Evolutionary conservation across 2,888 invertebrate genomes (phyloP).

Genomic region (Hypomecis atomaria): DNA sequence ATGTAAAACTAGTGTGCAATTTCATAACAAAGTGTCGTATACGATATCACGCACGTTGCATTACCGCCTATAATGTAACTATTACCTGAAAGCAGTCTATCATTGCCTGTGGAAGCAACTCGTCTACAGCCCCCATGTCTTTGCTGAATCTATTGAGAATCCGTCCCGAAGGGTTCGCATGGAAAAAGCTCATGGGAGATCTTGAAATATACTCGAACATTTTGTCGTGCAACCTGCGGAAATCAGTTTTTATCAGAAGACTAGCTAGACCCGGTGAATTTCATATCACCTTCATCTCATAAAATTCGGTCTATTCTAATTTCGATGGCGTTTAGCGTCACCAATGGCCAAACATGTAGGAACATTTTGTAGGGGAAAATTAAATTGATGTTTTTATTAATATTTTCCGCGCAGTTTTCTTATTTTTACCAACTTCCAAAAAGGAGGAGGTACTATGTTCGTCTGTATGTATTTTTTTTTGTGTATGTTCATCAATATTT

Average conservation of each 20-base stretch:
- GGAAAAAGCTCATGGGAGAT: constrained; percentile 88
- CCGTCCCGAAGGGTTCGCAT: constrained; percentile 92
- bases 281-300: too few species aligned
- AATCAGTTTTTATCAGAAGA: background rate
- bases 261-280: too few species aligned
- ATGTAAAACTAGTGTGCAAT: constrained; percentile 4
- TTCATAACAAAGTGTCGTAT: constrained; percentile 14
- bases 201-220: constrained; percentile 86
- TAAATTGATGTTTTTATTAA: too few species aligned
- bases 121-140: constrained; percentile 93
- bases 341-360: too few species aligned
- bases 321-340: too few species aligned
- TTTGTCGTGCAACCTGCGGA: constrained; percentile 84
- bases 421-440: too few species aligned
- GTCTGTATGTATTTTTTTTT: too few species aligned
- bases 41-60: constrained; percentile 3
- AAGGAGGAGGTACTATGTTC: too few species aligned
- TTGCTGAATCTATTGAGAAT: constrained; percentile 93
- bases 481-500: too few species aligned
- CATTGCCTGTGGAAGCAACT: constrained; percentile 89
- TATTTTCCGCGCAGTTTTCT: too few species aligned
- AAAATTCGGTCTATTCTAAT: too few species aligned
- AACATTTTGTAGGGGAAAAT: too few species aligned
- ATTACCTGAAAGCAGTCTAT: constrained; percentile 87
- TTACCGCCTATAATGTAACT: constrained; percentile 8